These are phyloP conservation scores for Julus scandinavius DNA, from an alignment of 2,888 invertebrate genomes.

Conservation along the genomic window DNA sequence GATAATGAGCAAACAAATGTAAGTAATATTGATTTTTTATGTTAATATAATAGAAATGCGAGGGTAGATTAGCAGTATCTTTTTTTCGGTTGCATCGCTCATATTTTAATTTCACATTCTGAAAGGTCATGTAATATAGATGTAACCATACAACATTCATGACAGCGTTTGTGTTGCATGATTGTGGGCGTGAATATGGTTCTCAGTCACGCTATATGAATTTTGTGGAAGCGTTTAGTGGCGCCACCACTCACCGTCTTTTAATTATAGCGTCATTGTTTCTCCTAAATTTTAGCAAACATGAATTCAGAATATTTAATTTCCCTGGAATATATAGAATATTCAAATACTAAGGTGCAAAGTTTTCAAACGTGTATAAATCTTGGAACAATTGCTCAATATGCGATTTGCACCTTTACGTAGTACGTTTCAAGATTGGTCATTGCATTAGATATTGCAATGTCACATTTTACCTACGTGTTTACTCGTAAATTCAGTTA, in stretches of 20 bases:
- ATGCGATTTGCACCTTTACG: too few relatives aligned
- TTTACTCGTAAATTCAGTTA: too few relatives aligned
- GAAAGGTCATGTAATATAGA: constrained; percentile 42
- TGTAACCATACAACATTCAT: not conserved
- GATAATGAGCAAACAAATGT: constrained; percentile 42
- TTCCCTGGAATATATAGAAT: too few relatives aligned
- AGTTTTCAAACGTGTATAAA: not conserved
- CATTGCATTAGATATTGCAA: too few relatives aligned
- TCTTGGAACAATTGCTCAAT: not conserved
- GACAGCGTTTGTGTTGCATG: not conserved
- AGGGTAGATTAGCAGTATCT: not conserved
- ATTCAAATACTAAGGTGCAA: too few relatives aligned
- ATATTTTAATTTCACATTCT: constrained; percentile 19
- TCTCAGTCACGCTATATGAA: not conserved
- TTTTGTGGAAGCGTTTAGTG: not conserved
- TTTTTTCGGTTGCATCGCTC: not conserved
- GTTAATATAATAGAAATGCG: not conserved
- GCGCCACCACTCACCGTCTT: constrained; percentile 9
- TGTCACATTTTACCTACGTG: too few relatives aligned
- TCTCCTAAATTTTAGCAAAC: too few relatives aligned
- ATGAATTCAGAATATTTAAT: too few relatives aligned
- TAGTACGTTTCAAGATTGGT: too few relatives aligned
- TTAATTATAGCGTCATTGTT: not conserved
- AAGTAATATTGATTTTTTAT: constrained; percentile 17
- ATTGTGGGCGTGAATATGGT: constrained; percentile 2